These are phyloP conservation scores for Philaethria dido DNA, from an alignment of 2,888 invertebrate species.

Conservation along the genomic window DNA sequence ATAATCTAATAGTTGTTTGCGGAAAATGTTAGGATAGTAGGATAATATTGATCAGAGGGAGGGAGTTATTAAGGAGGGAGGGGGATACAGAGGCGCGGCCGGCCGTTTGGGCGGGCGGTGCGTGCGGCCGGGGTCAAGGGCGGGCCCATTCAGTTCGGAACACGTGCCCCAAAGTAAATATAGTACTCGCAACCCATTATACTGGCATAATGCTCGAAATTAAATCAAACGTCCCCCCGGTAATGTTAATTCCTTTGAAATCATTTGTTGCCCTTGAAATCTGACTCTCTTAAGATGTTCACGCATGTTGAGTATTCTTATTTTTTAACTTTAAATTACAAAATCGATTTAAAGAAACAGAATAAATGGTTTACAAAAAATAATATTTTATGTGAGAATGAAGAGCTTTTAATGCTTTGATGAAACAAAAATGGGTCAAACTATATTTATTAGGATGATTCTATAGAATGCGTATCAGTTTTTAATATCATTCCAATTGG, in stretches of 20 bases:
- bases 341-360: neutral
- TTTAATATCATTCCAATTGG: slow-evolving; percentile 26
- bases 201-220: slow-evolving; percentile 56
- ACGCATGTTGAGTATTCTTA: slow-evolving; percentile 13
- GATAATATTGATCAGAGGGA: slow-evolving; percentile 66
- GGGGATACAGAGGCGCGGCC: slow-evolving; percentile 70
- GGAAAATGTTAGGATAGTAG: slow-evolving; percentile 46
- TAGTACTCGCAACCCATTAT: slow-evolving; percentile 72
- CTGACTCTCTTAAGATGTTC: slow-evolving; percentile 18
- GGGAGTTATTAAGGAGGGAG: slow-evolving; percentile 50
- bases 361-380: neutral
- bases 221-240: slow-evolving; percentile 21
- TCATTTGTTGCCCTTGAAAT: slow-evolving; percentile 22
- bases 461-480: slow-evolving; percentile 17
- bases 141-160: slow-evolving; percentile 79
- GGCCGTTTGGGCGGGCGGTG: slow-evolving; percentile 70
- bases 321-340: neutral
- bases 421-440: slow-evolving; percentile 19
- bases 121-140: slow-evolving; percentile 79
- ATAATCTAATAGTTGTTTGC: slow-evolving; percentile 5
- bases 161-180: slow-evolving; percentile 83
- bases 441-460: slow-evolving; percentile 10
- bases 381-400: too few relatives aligned
- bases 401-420: neutral
- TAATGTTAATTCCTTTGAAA: slow-evolving; percentile 21